Base-by-base conservation (phyloP, 2,113 vertebrate species). In the Procapra przewalskii region DNA sequence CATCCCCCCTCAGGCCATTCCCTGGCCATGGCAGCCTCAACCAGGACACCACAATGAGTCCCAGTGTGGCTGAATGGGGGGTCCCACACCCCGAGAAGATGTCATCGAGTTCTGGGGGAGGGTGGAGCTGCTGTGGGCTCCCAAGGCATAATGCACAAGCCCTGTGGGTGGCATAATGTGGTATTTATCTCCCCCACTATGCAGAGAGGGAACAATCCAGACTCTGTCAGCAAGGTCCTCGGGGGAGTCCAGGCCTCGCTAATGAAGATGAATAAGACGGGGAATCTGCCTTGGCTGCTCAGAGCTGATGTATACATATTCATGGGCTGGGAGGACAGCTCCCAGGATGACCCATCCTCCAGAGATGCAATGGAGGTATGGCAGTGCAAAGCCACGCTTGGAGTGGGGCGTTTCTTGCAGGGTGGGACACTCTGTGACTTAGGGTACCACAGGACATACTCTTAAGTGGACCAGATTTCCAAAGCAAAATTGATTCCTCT, bases 161-260 rank as follows among this genome's bases (percentile, higher is more conserved):
- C 91, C 87, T 86, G 98, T 97, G 98, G 98, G 98, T 97, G 97
- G 98, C 88, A 98, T 98, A 98, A 98, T 98, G 97, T 88, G 91
- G 91, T n/a, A 94, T 98, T 97, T 94, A 95, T 97, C 64, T 95
- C 88, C 88, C 83, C 85, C 16, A 21, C 93, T 85, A 4, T 57
- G 83, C 55, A 19, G 64, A 88, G 43, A 91, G 60, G 93, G 89
- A 27, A 93, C 85, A 98, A 97, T 95, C 85, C 64, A 48, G 94
- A 91, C 86, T 97, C 90, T 97, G 90, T 80, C 88, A 77, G 79
- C 59, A 60, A 6, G 6, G 7, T 90, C 88, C 96, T 96, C 84
- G 43, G 17, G 54, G 67, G 94, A 97, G 85, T 85, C 97, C 86
- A 81, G 92, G 13, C 31, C 43, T 92, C 23, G 2, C 91, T 83